phyloP scores from a whole-genome alignment of 2,113 vertebrate species.

The Hippoglossus stenolepis region DNA sequence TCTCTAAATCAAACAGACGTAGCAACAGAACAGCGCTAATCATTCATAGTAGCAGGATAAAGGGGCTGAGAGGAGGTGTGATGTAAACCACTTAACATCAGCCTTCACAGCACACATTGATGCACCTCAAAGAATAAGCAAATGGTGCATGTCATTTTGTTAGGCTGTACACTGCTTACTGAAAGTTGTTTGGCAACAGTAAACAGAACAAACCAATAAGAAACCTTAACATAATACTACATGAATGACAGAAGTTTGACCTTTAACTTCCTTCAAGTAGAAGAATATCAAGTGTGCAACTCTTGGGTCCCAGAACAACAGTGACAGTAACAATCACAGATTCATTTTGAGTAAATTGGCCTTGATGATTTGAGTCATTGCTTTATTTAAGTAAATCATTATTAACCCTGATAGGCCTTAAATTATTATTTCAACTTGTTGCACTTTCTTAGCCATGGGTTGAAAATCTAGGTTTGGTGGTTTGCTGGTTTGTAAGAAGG shows the following conservation, averaged over 20 bases:
- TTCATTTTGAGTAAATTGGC: too few species aligned
- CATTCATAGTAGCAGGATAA: conserved; percentile 12
- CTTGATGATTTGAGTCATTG: not conserved
- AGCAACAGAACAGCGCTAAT: conserved; percentile 13
- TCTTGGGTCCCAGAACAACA: too few species aligned
- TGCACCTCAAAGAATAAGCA: not conserved
- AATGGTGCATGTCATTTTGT: not conserved
- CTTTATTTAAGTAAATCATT: not conserved
- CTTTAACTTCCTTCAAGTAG: too few species aligned
- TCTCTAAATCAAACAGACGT: conserved; percentile 20
- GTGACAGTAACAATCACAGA: too few species aligned
- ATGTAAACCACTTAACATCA: conserved; percentile 19
- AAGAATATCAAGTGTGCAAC: too few species aligned
- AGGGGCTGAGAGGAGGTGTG: conserved; percentile 10
- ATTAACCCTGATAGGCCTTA: not conserved
- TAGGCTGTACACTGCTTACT: not conserved
- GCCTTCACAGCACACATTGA: not conserved
- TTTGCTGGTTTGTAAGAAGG: too few species aligned
- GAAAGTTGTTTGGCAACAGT: too few species aligned
- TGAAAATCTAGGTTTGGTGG: too few species aligned
- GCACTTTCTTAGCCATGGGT: not conserved
- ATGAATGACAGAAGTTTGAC: too few species aligned
- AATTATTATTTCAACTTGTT: not conserved
- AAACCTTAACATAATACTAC: too few species aligned
- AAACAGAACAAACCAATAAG: too few species aligned